These are phyloP conservation scores for Bothrops jararaca DNA, from an alignment of 2,113 vertebrate genomes.

Conservation along the genomic window DNA sequence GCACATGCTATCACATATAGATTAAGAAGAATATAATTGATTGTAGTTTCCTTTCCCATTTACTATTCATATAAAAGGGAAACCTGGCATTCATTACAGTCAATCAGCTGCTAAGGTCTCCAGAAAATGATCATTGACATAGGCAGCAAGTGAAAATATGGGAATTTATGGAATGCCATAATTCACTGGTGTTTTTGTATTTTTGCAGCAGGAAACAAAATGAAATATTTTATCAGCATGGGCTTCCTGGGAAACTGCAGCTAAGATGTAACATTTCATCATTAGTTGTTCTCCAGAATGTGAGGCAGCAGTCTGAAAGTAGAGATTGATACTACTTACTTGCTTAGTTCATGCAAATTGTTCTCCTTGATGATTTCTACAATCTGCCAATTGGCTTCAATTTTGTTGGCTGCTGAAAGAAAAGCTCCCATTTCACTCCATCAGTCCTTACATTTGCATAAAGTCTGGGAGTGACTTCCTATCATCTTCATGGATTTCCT, in stretches of 20 bases:
- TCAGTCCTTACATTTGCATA: neutral
- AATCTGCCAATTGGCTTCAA: neutral
- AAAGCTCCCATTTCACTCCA: neutral
- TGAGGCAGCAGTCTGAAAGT: neutral
- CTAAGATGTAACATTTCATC: neutral
- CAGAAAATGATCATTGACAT: neutral
- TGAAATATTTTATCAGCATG: neutral
- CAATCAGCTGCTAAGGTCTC: neutral
- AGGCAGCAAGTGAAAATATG: neutral
- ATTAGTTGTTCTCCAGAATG: neutral
- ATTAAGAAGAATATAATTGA: neutral
- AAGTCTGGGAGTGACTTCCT: neutral
- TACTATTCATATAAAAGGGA: neutral
- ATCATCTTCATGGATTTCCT: no score
- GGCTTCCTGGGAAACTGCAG: neutral
- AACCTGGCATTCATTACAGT: neutral
- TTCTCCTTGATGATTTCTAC: neutral
- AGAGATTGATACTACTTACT: neutral
- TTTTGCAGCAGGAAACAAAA: neutral
- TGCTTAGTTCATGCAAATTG: neutral
- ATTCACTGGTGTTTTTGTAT: neutral
- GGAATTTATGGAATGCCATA: neutral
- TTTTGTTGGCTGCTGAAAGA: neutral
- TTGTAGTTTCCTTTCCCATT: neutral
- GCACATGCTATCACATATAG: neutral